These are phyloP conservation scores for Schrankia costaestrigalis DNA, from an alignment of 2,888 invertebrate genomes.

Conservation along the genomic window DNA sequence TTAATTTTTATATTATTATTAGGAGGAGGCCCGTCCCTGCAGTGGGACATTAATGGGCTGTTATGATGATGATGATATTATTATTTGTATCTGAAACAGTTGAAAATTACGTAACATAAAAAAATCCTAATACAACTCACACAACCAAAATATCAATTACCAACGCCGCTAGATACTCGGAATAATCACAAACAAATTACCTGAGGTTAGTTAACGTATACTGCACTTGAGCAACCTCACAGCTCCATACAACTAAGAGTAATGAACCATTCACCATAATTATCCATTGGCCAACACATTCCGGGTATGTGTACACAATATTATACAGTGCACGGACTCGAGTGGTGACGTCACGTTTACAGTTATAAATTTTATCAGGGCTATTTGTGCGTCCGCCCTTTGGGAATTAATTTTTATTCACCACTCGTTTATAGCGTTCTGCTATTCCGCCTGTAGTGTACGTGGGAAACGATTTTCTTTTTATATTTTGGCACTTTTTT, in stretches of 20 bases:
- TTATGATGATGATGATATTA: no score
- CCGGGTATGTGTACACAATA: constrained; percentile 47
- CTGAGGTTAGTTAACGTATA: background rate
- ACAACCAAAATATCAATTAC: no score
- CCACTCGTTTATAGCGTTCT: constrained; percentile 33
- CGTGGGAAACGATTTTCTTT: constrained; percentile 8
- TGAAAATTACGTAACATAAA: no score
- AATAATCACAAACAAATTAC: no score
- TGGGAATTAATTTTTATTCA: constrained; percentile 40
- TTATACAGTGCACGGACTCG: constrained; percentile 46
- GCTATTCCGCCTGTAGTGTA: constrained; percentile 20
- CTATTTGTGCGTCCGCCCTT: constrained; percentile 37
- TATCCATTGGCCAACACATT: constrained; percentile 54
- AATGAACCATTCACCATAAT: constrained; percentile 55
- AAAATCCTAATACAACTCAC: no score
- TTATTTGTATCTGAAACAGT: no score
- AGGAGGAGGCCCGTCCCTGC: no score
- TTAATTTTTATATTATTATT: no score
- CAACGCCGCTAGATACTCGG: no score
- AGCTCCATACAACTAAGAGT: constrained; percentile 29
- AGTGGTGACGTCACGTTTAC: constrained; percentile 34
- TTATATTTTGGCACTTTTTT: constrained; percentile 7
- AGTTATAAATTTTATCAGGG: constrained; percentile 42
- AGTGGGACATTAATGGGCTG: no score
- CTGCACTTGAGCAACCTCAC: constrained; percentile 5